A percentile compares a stretch with the other conserved stretches of the same genome.
phyloP scores from a whole-genome alignment of 2,888 invertebrate genomes.

The Oeneis ivallda region DNA sequence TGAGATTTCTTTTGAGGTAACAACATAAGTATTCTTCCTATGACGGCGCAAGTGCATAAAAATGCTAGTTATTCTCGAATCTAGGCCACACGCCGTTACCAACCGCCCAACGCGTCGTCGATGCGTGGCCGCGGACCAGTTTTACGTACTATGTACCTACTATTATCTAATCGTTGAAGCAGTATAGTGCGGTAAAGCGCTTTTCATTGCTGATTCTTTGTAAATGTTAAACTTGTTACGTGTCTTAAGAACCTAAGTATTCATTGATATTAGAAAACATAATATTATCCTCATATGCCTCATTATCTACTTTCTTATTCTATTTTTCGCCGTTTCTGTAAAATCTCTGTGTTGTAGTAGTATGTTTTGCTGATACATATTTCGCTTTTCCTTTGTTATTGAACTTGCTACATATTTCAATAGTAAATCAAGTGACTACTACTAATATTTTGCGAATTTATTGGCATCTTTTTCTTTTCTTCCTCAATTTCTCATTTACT shows the following conservation, averaged over 20 bases:
- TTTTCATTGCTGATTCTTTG: background rate
- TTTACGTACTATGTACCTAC: conserved; percentile 23
- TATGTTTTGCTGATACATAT: too few relatives aligned
- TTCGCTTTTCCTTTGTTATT: too few relatives aligned
- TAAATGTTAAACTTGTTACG: background rate
- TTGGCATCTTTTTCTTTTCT: too few relatives aligned
- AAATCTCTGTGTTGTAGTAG: too few relatives aligned
- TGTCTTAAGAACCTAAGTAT: background rate
- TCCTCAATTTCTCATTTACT: too few relatives aligned
- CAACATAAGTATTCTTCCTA: background rate
- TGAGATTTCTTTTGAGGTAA: background rate
- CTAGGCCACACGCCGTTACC: conserved; percentile 38
- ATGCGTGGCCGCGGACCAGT: conserved; percentile 40
- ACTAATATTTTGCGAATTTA: too few relatives aligned
- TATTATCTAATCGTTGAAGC: conserved; percentile 24
- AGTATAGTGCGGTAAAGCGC: conserved; percentile 10
- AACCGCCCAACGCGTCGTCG: conserved; percentile 28
- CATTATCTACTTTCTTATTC: too few relatives aligned
- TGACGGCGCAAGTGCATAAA: conserved; percentile 26
- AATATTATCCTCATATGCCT: too few relatives aligned
- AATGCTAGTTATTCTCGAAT: conserved; percentile 41
- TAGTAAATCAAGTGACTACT: too few relatives aligned
- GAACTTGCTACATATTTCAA: too few relatives aligned
- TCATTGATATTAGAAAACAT: too few relatives aligned
- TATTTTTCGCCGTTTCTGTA: too few relatives aligned